Evolutionary conservation across 1,140 invertebrate species (phyloP), one percentile per base, ranked within the genome.

Genomic region (Drosophila fuyamai): DNA sequence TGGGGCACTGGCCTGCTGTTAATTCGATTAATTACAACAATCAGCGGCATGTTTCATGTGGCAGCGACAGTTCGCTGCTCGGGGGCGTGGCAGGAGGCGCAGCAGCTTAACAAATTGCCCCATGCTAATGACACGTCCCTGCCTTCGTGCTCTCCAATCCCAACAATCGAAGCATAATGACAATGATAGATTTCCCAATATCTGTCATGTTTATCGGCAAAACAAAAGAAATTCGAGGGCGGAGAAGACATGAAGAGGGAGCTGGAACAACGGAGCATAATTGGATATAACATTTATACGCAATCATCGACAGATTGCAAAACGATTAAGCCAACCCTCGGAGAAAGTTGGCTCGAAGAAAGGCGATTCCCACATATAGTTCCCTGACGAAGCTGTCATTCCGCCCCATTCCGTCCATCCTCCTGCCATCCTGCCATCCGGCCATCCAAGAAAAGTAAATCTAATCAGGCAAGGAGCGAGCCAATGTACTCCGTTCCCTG

Each of bases 21-120:
- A 92, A 92, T 92, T 92, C 91, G 91, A 92, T 92, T 92, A 92
- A 92, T 92, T 92, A 92, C 88, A 91, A 89, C 84, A 92, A 92
- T 91, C 84, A 92, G 85, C 90, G 73, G 73, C 76, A 92, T 92
- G 88, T 92, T 88, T 88, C 79, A 88, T 86, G 76, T 83, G 79
- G 62, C 78, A 73, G 78, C 60, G 68, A 60, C 81, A 77, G 58
- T 47, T 61, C 23, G 58, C 53, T 41, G 61, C 47, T 29, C 10
- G 38, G 58, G 63, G 71, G 47, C 54, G 27, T 63, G 51, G 58
- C 73, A 41, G 51, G 38, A 51, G 60, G 59, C 57, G 61, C 48
- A 58, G 73, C 35, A 73, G 55, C 70, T 86, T 86, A 82, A 78
- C 79, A 86, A 86, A 86, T 88, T 89, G 73, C 61, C 67, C 79